Conservation (phyloP, 2,888 invertebrate genomes). For the Drosophila setosimentum region DNA sequence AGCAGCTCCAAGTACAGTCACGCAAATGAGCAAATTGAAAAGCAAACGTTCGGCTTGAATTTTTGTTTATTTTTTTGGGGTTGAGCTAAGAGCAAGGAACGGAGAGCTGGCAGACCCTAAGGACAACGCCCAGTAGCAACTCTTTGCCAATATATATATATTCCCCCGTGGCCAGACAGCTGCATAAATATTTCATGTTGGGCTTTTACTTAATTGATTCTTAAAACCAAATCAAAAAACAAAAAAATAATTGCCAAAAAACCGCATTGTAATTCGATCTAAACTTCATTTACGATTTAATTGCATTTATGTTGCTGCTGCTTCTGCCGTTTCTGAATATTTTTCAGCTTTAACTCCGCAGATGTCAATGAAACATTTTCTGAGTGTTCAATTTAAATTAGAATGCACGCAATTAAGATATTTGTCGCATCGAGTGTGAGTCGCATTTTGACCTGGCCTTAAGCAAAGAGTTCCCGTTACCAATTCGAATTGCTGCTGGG, state of each 20-base stretch:
- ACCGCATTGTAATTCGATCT: slow-evolving; percentile 54
- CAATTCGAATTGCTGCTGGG: slow-evolving; percentile 31
- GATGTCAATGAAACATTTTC: slow-evolving; percentile 42
- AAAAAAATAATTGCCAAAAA: slow-evolving; percentile 2
- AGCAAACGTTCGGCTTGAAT: slow-evolving; percentile 15
- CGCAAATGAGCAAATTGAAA: slow-evolving; percentile 56
- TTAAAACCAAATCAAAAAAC: slow-evolving; percentile 14
- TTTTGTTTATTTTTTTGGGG: slow-evolving; percentile 1
- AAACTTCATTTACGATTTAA: slow-evolving; percentile 47
- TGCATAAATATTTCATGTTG: slow-evolving; percentile 58
- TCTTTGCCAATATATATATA: slow-evolving; percentile 41
- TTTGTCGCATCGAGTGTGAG: slow-evolving; percentile 32
- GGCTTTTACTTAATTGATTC: slow-evolving; percentile 66
- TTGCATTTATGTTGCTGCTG: slow-evolving; percentile 27
- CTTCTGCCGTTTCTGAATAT: rapidly evolving
- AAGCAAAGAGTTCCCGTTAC: slow-evolving; percentile 10
- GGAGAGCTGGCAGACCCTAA: not conserved
- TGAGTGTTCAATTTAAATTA: slow-evolving; percentile 49
- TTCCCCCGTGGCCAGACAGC: slow-evolving; percentile 32
- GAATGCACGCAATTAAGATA: slow-evolving; percentile 17
- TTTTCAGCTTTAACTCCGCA: slow-evolving; percentile 1
- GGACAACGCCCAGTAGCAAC: slow-evolving; percentile 60
- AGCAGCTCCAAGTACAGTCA: slow-evolving; percentile 39
- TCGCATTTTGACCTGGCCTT: slow-evolving; percentile 30
- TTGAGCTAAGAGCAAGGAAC: slow-evolving; percentile 2